A percentile compares a stretch with the other conserved stretches of the same genome.
Evolutionary conservation across 2,888 invertebrate species (phyloP).

Genomic region (Xylocampa areola): DNA sequence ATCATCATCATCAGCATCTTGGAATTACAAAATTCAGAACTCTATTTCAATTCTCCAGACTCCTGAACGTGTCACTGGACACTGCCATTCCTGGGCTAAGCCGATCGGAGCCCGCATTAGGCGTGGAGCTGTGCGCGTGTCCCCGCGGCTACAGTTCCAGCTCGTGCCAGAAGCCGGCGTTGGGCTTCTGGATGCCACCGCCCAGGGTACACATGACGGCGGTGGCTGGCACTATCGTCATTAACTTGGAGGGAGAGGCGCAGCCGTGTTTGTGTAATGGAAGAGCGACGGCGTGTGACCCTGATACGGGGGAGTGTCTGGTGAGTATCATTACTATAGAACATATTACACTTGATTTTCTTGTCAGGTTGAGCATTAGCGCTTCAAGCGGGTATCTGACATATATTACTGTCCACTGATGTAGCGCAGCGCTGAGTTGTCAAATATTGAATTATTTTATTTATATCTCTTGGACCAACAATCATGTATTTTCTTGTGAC

Average conservation of each 20-base stretch:
- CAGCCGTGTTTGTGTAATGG: constrained; percentile 95
- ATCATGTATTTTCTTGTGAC: too few species aligned
- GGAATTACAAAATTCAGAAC: too few species aligned
- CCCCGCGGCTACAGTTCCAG: constrained; percentile 94
- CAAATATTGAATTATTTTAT: too few species aligned
- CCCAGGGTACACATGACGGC: constrained; percentile 77
- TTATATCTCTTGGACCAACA: too few species aligned
- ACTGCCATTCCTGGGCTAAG: constrained; percentile 93
- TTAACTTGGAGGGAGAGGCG: constrained; percentile 94
- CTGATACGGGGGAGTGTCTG: constrained; percentile 95
- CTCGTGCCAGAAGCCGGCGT: constrained; percentile 97
- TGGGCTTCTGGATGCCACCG: constrained; percentile 94
- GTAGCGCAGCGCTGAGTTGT: too few species aligned
- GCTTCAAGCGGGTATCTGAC: too few species aligned
- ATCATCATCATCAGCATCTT: too few species aligned
- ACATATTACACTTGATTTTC: too few species aligned
- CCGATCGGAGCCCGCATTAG: constrained; percentile 92
- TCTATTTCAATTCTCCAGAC: constrained; percentile 57
- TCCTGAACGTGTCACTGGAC: constrained; percentile 95
- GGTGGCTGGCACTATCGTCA: constrained; percentile 92
- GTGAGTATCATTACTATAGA: too few species aligned
- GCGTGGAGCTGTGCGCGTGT: constrained; percentile 96
- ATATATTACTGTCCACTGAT: too few species aligned
- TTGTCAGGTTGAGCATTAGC: too few species aligned
- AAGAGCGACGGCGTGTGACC: constrained; percentile 94